phyloP scores from a whole-genome alignment of 2,888 invertebrate species.

The Pycnomerus fuliginosus region DNA sequence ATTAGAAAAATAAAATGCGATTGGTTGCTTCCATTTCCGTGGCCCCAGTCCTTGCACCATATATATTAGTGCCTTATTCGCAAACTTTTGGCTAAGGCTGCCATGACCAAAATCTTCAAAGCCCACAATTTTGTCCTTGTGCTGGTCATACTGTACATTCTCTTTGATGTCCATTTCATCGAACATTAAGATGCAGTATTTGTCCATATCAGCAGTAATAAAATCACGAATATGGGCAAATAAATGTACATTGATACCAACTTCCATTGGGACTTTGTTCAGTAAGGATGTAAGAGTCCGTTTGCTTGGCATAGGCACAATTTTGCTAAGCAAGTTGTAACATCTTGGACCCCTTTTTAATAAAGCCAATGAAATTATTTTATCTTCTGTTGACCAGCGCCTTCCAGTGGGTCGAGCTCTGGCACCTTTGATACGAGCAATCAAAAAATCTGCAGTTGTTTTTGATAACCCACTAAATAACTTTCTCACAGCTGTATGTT shows the following conservation, averaged over 20 bases:
- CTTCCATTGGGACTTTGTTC: slow-evolving; percentile 19
- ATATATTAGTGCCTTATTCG: slow-evolving; percentile 22
- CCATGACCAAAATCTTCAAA: slow-evolving; percentile 22
- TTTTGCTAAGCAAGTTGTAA: slow-evolving; percentile 14
- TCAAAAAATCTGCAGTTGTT: background rate
- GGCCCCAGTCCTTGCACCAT: slow-evolving; percentile 20
- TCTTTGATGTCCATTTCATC: slow-evolving; percentile 30
- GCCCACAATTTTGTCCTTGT: slow-evolving; percentile 19
- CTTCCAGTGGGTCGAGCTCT: background rate
- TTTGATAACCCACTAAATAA: background rate
- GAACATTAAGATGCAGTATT: slow-evolving; percentile 18
- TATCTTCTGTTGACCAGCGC: background rate
- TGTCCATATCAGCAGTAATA: slow-evolving; percentile 7
- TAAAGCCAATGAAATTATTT: slow-evolving; percentile 1
- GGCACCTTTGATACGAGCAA: background rate
- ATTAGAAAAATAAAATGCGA: no score
- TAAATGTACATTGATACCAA: slow-evolving; percentile 23
- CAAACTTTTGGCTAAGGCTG: slow-evolving; percentile 3
- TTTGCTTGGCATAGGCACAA: slow-evolving; percentile 17
- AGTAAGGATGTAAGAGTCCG: slow-evolving; percentile 11
- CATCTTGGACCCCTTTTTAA: slow-evolving; percentile 4
- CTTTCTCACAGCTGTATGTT: background rate
- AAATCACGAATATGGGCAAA: slow-evolving; percentile 17
- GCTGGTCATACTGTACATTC: slow-evolving; percentile 20
- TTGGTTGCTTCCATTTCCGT: slow-evolving; percentile 14